Evolutionary conservation across 1,140 invertebrate genomes (phyloP), one percentile per base, ranked within the genome.

Genomic region (Drosophila lini): DNA sequence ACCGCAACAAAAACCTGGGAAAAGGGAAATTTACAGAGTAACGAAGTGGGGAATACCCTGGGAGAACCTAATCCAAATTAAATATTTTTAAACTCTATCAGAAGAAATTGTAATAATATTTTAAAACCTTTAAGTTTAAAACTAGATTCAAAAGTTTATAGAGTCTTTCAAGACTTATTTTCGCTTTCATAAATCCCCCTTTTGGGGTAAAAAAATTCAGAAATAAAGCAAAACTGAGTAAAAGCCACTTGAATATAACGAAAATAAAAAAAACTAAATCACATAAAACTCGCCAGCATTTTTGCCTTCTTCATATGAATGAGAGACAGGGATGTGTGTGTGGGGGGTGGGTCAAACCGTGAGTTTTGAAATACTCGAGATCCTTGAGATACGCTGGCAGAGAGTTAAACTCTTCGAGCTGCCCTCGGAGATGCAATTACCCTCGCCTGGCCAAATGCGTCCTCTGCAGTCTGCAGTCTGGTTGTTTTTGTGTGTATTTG

Each of bases 241-340:
- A 69, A 71, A 73, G 28, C 45, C 80, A 76, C 80, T 80, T 56
- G 82, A 85, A 85, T 70, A 86, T 81, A 58, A 86, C 65, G 59
- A 85, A 88, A 82, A 79, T 79, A 86, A 86, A 84, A 19, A 84
- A 85, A 86, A 73, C 65, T 73, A 73, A 82, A 88, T 68, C 36
- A 65, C 41, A 69, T 53, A 77, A 77, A 68, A 86, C 74, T 74
- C 62, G 67, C 62, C 50, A 63, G 68, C 68, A 78, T 53, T 52
- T 75, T 64, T 75, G 63, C 42, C 19, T 45, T 42, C 31, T 45
- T 38, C 44, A 65, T 44, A 50, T 73, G 44, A 75, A 75, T 75
- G 68, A 47, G 59, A 47, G 42, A 50, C 53, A 38, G 25, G 5
- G 25, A 28, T 28, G 25, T 28, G 25, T 28, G 25, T 31, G 25